Percentiles rank a stretch among this genome's conserved stretches.
phyloP scores from a whole-genome alignment of 2,113 vertebrate species.

The Petaurus breviceps region DNA sequence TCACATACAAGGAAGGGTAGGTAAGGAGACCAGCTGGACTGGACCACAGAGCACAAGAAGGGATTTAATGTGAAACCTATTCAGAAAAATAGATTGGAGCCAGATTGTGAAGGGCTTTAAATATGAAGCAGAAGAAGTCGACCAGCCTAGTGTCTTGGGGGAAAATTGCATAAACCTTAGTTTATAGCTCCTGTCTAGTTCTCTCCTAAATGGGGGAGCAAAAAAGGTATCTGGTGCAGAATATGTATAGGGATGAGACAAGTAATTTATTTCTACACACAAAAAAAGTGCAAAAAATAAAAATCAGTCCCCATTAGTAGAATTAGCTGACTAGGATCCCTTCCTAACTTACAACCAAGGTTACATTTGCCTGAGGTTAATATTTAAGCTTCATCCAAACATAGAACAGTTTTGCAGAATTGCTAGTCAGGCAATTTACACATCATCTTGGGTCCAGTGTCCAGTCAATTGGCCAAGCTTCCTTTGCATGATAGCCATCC shows the following conservation, averaged over 20 bases:
- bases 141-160: neutral
- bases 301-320: neutral
- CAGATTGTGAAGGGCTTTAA: neutral
- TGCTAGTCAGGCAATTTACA: neutral
- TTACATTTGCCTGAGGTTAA: neutral
- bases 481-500: neutral
- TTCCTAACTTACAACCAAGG: neutral
- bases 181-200: neutral
- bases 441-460: neutral
- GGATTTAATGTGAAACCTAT: neutral
- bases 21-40: neutral
- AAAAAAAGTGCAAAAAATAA: neutral
- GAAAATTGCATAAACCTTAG: neutral
- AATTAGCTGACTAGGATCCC: neutral
- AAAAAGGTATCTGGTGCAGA: neutral
- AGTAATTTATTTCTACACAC: neutral
- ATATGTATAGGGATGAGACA: neutral
- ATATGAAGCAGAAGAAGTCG: neutral
- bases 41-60: neutral
- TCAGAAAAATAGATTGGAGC: neutral
- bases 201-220: neutral
- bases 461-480: neutral
- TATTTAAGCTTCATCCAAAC: neutral
- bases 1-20: neutral
- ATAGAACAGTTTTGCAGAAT: neutral